These are phyloP conservation scores for Embidobia sp. DNA, from an alignment of 2,888 invertebrate genomes.

Conservation along the genomic window DNA sequence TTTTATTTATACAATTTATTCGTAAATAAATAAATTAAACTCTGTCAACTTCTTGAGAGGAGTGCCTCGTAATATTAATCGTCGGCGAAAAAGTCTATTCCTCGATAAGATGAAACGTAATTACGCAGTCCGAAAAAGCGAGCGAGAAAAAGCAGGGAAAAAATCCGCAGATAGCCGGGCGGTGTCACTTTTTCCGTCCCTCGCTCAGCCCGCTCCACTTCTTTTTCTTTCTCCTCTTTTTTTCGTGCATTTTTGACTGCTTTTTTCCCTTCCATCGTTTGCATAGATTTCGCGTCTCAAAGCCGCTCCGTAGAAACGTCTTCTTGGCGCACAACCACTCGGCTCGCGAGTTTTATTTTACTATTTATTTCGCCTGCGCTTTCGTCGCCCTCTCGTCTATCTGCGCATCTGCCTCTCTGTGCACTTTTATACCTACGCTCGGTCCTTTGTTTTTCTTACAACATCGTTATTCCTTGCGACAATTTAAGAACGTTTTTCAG, in stretches of 20 bases:
- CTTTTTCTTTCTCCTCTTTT: too few species aligned
- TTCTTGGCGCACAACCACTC: slow-evolving; percentile 48
- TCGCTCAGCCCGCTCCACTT: slow-evolving; percentile 28
- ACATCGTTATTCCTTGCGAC: slow-evolving; percentile 37
- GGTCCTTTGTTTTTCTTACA: slow-evolving; percentile 43
- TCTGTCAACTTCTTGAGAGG: neutral
- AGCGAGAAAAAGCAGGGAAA: neutral
- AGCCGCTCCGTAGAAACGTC: slow-evolving; percentile 35
- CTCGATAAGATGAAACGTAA: slow-evolving; percentile 14
- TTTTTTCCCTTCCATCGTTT: slow-evolving; percentile 43
- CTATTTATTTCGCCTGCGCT: slow-evolving; percentile 54
- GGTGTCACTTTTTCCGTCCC: slow-evolving; percentile 38
- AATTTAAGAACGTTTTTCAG: slow-evolving; percentile 39
- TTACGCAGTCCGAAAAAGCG: neutral
- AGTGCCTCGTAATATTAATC: slow-evolving; percentile 1
- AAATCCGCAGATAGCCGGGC: slow-evolving; percentile 6
- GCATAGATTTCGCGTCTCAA: slow-evolving; percentile 58
- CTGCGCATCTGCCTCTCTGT: slow-evolving; percentile 37
- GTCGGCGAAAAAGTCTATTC: slow-evolving; percentile 1
- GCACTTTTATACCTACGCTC: slow-evolving; percentile 38
- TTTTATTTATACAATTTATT: too few species aligned
- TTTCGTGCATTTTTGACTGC: slow-evolving; percentile 48
- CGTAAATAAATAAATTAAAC: neutral
- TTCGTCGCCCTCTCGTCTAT: slow-evolving; percentile 32
- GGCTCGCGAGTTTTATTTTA: slow-evolving; percentile 51